Base-by-base conservation (phyloP, 2,797 vertebrate genomes). In the Megalops cyprinoides region DNA sequence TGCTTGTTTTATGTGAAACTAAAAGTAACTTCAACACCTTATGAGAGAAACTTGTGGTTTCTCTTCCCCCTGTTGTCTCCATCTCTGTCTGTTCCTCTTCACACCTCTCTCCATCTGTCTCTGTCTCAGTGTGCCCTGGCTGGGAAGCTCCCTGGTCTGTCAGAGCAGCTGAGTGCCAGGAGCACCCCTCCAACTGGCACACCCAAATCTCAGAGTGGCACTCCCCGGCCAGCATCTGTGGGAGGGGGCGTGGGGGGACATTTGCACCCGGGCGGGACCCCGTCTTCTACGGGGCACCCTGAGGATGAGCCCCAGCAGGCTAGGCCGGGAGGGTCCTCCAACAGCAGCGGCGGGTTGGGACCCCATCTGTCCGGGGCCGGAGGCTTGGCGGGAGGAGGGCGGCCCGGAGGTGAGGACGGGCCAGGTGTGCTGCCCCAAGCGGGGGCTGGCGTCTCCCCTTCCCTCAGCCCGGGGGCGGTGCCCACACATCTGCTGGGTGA, bases 121-220 rank as follows among this genome's bases (percentile, higher is more conserved):
- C 42, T 55, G 20, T 25, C 48, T 79, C 87, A 95, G 94, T 88
- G 89, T 80, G 86, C 88, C 82, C 10, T 84, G 82, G 71, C 88
- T 87, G 92, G 88, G 89, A 97, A 97, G 92, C 91, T 94, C 81
- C 87, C 94, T 46, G 94, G 90, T 18, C 86, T 94, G 28, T 86
- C 93, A 0, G 97, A 97, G 81, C 95, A 96, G 4, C 87, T 95
- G 28, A 92, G 88, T 81, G 94, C 95, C n/a, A 90, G 94, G 87
- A 93, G 90, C 85, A 94, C 96, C 39, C 94, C 96, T 0, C 92
- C 95, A 34, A 93, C 90, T 51, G 94, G 91, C 81, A 96, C 95
- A 71, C 96, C 96, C 0, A 97, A 97, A 90, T 95, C 96, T 73
- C 96, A 97, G 88, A 93, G 92, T 67, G 93, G 91, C 81, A 94